These are phyloP conservation scores for Sula dactylatra DNA, from an alignment of 2,113 vertebrate species.

Conservation along the genomic window DNA sequence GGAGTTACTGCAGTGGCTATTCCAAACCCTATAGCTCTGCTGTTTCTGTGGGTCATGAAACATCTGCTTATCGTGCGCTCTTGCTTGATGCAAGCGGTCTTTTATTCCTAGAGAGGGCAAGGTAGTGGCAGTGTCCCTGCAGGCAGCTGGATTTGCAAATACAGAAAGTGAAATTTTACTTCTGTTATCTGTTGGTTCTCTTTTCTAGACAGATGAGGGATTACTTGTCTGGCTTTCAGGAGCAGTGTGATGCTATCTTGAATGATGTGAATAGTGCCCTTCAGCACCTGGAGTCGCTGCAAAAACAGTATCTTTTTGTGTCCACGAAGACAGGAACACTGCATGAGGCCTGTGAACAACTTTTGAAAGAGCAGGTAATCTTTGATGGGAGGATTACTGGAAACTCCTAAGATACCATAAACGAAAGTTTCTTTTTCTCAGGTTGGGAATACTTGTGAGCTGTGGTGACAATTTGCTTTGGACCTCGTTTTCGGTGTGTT, in stretches of 20 bases:
- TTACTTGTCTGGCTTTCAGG: slow-evolving; percentile 91
- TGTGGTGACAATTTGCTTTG: neutral
- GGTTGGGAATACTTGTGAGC: neutral
- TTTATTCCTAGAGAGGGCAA: neutral
- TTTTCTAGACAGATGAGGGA: slow-evolving; percentile 88
- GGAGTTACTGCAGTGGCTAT: neutral
- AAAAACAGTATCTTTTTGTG: slow-evolving; percentile 97
- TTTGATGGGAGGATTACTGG: neutral
- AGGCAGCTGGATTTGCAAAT: slow-evolving; percentile 3
- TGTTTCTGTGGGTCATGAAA: neutral
- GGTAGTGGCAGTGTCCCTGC: neutral
- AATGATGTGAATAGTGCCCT: slow-evolving; percentile 89
- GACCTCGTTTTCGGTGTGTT: neutral
- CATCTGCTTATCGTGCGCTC: neutral
- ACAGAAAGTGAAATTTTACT: slow-evolving; percentile 40
- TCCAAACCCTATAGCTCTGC: neutral
- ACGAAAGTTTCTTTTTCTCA: neutral
- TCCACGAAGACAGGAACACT: slow-evolving; percentile 95
- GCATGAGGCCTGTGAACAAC: slow-evolving; percentile 95
- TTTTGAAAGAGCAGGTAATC: slow-evolving; percentile 93
- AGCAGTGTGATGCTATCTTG: slow-evolving; percentile 93
- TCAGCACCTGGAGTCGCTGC: slow-evolving; percentile 89
- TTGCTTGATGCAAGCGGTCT: neutral
- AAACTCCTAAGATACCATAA: neutral
- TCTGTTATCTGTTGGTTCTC: slow-evolving; percentile 59